A percentile compares a stretch with the other conserved stretches of the same genome.
Conservation (phyloP, 2,888 invertebrate species). For the Idaea dimidiata region DNA sequence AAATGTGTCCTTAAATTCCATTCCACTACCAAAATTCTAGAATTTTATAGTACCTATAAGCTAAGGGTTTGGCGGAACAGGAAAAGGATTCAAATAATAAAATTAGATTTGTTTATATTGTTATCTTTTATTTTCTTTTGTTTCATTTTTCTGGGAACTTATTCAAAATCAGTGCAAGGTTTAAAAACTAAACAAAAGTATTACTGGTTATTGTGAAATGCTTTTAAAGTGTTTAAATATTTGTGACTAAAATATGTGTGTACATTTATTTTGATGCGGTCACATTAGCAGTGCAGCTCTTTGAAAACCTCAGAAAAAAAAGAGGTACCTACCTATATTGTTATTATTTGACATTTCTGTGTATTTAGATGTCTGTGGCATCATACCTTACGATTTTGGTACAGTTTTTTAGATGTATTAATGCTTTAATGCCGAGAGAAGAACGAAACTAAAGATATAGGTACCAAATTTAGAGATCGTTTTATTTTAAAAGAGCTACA, state of each 20-base stretch:
- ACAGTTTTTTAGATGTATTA: too few species aligned
- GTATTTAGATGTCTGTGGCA: too few species aligned
- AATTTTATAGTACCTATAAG: constrained; percentile 12
- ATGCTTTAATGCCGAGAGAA: too few species aligned
- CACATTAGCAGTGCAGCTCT: background rate
- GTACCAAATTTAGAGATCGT: background rate
- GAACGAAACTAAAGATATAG: background rate
- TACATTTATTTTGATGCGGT: constrained; percentile 4
- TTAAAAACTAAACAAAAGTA: constrained; percentile 59
- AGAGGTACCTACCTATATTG: too few species aligned
- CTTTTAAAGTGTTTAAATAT: constrained; percentile 30
- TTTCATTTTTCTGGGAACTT: constrained; percentile 56
- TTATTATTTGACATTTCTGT: too few species aligned
- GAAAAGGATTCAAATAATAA: constrained; percentile 34
- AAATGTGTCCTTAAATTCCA: background rate
- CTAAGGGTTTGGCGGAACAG: background rate
- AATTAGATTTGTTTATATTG: constrained; percentile 37
- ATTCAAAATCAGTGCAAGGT: constrained; percentile 69
- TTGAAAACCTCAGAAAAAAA: background rate
- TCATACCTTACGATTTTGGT: too few species aligned
- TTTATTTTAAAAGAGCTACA: constrained; percentile 10
- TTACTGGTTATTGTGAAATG: constrained; percentile 55
- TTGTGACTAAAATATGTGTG: constrained; percentile 23
- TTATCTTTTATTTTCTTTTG: constrained; percentile 57
- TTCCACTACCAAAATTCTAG: background rate